Conservation (phyloP, 2,113 vertebrate species). For the crab-eating macaque (Macaca fascicularis) region T2T-MFA8v1.1 NC_088387.1:121845501-121846000, state of each 20-base stretch:
- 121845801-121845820: neutral
- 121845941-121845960: neutral
- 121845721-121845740: accelerated
- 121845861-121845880: neutral
- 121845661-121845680: neutral
- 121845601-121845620: neutral
- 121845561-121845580: neutral
- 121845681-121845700: no score
- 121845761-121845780: accelerated
- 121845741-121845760: accelerated
- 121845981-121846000: neutral
- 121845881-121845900: neutral
- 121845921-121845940: neutral
- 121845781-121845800: accelerated
- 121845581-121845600: neutral
- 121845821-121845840: neutral
- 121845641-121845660: neutral
- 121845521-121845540: neutral
- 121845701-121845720: neutral
- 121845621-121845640: neutral
- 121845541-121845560: neutral
- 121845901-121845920: neutral
- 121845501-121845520: no score
- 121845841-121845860: neutral
- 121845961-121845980: neutral